Base-by-base conservation (phyloP, 2,113 vertebrate species). In the Lampris megalopsis region DNA sequence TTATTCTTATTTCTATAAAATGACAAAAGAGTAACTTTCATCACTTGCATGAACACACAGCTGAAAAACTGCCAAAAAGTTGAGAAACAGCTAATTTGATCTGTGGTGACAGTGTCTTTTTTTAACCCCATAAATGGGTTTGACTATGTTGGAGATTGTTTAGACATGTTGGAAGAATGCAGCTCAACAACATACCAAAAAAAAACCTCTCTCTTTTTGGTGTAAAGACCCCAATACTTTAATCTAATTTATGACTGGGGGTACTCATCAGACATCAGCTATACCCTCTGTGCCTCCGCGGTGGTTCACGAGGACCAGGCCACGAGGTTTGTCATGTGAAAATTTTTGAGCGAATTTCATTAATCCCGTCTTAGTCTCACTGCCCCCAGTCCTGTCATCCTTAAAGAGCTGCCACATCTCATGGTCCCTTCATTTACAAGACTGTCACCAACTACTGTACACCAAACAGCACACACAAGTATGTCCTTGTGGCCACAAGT, bases 261-360 rank as follows among this genome's bases (percentile, higher is more conserved):
- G 24, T 24, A 24, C 24, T 24, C 24, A 24, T 24, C 24, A 57
- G 10, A 65, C 37, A 11, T 5, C 54, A 42, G 37, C 52, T 53
- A 0, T 1, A 2, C 13, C 41, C 3, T 40, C 4, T 35, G 41
- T n/a, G 8, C 0, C 9, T 62, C 11, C 63, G 5, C 50, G 11
- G 63, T 2, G 13, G 43, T 48, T 77, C 2, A 76, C 60, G 74
- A 56, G 57, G 36, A 68, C 1, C 47, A 9, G 57, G 78, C 74
- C 62, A 86, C 85, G 13, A 81, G 86, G 13, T 43, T 47, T 49
- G 35, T 86, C 88, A 82, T 86, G 87, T 87, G 74, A 52, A 84
- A 86, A 85, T 65, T 74, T 36, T 63, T 74, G 8, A 77, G 63
- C 77, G 69, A 74, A 73, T 79, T 82, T 74, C 81, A 75, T 78